Conservation (phyloP, 2,797 vertebrate genomes). For the Syndactyla subalaris region DNA sequence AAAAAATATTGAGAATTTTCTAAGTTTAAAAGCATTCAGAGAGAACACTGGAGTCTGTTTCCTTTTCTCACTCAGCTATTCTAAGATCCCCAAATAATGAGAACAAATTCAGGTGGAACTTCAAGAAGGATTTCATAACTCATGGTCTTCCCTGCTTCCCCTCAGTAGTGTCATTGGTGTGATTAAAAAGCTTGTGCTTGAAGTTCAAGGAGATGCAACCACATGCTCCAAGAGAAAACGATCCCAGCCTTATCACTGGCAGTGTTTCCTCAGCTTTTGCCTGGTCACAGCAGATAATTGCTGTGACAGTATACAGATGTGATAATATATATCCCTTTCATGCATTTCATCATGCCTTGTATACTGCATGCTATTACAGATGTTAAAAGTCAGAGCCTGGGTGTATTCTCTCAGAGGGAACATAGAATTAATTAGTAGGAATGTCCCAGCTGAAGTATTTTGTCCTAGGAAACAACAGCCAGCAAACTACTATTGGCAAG, state of each 20-base stretch:
- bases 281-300: not conserved
- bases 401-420: not conserved
- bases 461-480: not conserved
- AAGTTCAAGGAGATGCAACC: not conserved
- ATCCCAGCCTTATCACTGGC: not conserved
- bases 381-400: constrained; percentile 5
- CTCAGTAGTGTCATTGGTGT: not conserved
- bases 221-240: not conserved
- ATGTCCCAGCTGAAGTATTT: not conserved
- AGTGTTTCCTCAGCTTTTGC: not conserved
- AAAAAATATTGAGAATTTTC: not conserved
- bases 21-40: not conserved
- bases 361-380: not conserved
- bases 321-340: not conserved
- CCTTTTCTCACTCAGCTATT: not conserved
- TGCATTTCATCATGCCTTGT: constrained; percentile 2
- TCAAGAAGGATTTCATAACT: constrained; percentile 5
- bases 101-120: not conserved
- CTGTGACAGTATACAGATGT: not conserved
- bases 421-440: not conserved
- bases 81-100: not conserved
- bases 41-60: not conserved
- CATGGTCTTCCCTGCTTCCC: not conserved
- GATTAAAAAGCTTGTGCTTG: not conserved
- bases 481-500: not conserved